Evolutionary conservation across 2,888 invertebrate species (phyloP).

Genomic region (Caenorhabditis sp.): DNA sequence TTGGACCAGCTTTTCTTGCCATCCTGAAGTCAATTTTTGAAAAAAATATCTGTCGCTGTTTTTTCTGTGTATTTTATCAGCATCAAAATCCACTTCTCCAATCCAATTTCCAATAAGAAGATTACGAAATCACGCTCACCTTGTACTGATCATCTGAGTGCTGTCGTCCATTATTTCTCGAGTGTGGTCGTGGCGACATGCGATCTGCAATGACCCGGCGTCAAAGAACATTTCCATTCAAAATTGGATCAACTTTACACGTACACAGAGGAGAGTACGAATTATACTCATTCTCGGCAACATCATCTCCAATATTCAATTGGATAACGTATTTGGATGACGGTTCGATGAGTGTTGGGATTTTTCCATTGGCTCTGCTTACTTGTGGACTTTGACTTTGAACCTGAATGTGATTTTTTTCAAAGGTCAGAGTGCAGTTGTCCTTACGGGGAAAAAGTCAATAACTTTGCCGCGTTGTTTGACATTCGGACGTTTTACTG

Average conservation of each 20-base stretch:
- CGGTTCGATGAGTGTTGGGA: conserved; percentile 9
- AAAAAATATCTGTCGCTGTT: too few species aligned
- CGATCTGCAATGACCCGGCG: conserved; percentile 24
- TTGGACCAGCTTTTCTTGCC: conserved; percentile 63
- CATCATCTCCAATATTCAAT: conserved; percentile 58
- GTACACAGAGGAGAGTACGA: conserved; percentile 60
- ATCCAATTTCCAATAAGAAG: too few species aligned
- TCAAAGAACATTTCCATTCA: background rate
- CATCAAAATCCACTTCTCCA: too few species aligned
- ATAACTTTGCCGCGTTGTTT: conserved; percentile 70
- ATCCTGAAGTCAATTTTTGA: conserved; percentile 22
- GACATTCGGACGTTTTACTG: conserved; percentile 59
- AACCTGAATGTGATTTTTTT: background rate
- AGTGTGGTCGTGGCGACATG: conserved; percentile 46
- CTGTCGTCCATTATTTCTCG: conserved; percentile 33
- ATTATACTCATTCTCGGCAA: conserved; percentile 53
- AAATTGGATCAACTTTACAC: conserved; percentile 10
- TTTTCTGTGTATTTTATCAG: too few species aligned
- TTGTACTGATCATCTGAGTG: conserved; percentile 51
- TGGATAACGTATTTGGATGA: conserved; percentile 61
- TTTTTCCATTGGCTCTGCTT: too few species aligned
- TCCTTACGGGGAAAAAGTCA: conserved; percentile 68
- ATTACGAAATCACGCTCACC: conserved; percentile 10
- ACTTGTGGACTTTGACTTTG: conserved; percentile 41
- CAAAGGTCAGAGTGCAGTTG: background rate